Evolutionary conservation across 2,888 invertebrate species (phyloP).

Genomic region (Julus scanicus): DNA sequence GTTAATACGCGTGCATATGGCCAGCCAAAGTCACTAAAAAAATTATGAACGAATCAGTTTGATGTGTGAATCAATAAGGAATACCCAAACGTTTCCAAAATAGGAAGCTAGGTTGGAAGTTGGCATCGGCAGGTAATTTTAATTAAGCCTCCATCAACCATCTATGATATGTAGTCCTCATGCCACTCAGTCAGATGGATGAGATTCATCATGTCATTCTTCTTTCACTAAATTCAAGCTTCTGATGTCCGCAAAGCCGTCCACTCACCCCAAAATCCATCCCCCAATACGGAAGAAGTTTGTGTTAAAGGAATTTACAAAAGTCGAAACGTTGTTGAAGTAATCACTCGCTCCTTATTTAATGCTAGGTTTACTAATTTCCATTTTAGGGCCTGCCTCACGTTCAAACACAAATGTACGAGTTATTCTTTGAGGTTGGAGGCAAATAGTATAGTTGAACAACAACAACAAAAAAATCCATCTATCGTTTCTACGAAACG

Average conservation of each 20-base stretch:
- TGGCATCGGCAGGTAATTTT: background rate
- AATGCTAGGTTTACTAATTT: background rate
- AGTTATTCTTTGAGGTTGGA: background rate
- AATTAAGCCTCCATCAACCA: slow-evolving; percentile 21
- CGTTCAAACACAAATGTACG: background rate
- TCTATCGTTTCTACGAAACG: background rate
- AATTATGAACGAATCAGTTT: background rate
- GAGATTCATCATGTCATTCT: slow-evolving; percentile 18
- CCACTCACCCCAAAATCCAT: slow-evolving; percentile 3
- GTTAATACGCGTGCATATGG: background rate
- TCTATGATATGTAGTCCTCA: background rate
- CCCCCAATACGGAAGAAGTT: slow-evolving; percentile 17
- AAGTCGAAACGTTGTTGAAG: background rate
- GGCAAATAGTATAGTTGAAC: background rate
- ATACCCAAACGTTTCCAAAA: background rate
- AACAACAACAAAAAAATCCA: background rate
- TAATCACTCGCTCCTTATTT: background rate
- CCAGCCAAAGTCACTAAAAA: background rate
- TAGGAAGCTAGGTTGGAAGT: background rate
- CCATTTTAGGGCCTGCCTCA: background rate
- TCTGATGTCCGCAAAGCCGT: background rate
- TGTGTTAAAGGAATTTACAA: background rate
- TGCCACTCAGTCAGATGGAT: slow-evolving; percentile 38
- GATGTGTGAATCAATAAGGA: background rate
- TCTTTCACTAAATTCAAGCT: background rate